Percentiles rank a stretch among this genome's conserved stretches.
phyloP scores from a whole-genome alignment of 2,888 invertebrate genomes.

The Epicampocera succincta region DNA sequence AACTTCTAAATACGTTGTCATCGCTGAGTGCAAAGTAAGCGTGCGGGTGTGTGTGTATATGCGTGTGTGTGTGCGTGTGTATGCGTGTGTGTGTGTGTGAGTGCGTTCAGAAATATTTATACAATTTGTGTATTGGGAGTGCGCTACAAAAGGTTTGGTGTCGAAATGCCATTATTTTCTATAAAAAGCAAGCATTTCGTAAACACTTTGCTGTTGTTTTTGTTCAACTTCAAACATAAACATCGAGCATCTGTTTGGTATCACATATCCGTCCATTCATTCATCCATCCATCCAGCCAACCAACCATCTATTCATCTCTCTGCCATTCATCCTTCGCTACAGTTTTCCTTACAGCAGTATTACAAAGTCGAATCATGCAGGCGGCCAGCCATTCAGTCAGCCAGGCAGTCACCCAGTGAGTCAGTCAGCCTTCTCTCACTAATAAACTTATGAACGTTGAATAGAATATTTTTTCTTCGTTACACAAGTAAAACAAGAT shows the following conservation, averaged over 20 bases:
- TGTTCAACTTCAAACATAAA: slow-evolving; percentile 51
- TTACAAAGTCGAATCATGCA: background rate
- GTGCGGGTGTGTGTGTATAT: no score
- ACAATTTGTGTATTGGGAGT: slow-evolving; percentile 11
- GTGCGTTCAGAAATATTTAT: slow-evolving; percentile 20
- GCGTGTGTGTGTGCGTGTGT: background rate
- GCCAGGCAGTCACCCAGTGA: background rate
- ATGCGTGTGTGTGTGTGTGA: background rate
- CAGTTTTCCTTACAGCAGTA: slow-evolving; percentile 1
- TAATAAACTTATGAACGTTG: slow-evolving; percentile 32
- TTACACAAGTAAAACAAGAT: slow-evolving; percentile 17
- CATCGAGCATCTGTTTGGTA: slow-evolving; percentile 62
- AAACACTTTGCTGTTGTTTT: slow-evolving; percentile 44
- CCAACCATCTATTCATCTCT: slow-evolving; percentile 7
- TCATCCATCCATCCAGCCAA: slow-evolving; percentile 6
- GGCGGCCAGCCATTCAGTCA: background rate
- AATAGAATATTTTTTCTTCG: slow-evolving; percentile 17
- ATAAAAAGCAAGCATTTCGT: slow-evolving; percentile 44
- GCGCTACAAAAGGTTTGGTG: slow-evolving; percentile 40
- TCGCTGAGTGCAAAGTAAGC: slow-evolving; percentile 5
- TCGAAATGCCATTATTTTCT: slow-evolving; percentile 60
- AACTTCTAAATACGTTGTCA: slow-evolving; percentile 19
- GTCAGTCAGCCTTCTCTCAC: slow-evolving; percentile 5
- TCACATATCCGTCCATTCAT: slow-evolving; percentile 53
- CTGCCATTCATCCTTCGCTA: slow-evolving; percentile 13